Evolutionary conservation across 2,113 vertebrate genomes (phyloP), one percentile per base, ranked within the genome.

Genomic region (Epinephelus lanceolatus): DNA sequence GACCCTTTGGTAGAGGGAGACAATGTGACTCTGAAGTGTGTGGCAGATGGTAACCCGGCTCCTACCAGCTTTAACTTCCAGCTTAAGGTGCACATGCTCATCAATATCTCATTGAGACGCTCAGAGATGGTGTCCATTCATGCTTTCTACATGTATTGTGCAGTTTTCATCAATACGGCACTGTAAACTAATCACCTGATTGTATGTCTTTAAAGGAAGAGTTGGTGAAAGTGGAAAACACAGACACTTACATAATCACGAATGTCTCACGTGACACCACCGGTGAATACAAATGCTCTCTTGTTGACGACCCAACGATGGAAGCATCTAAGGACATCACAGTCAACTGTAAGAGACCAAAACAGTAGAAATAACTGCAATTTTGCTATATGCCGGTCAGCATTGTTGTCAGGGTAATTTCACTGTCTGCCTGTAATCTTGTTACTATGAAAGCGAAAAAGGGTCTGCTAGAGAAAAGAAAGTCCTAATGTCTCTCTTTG

Each of bases 1-100:
- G 95, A 86, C 11, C 94, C 93, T 47, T 91, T 97, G 65, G 96
- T 96, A 83, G 98, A 99, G 94, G 98, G 98, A 1, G 97, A 96
- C 92, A 97, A 97, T 81, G 91, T 99, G 89, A 99, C 96, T 86
- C 94, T 99, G 68, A 96, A 96, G 87, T 99, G 98, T 92, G 93
- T 93, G 49, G 98, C 97, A 71, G 98, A 99, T 51, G 98, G 98
- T 53, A 99, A 99, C 88, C 98, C 98, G 5, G 94, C 97, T 87
- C 98, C 98, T 0, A 94, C 96, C 80, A 96, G 96, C 91, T 99
- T 97, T 88, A 94, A 94, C 89, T 99, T 98, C 95, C 94, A 97
- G 91, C 91, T 98, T 5, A 94, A 95, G 93, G 95, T 95, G 86
- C 68, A 55, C 3, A n/a, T 13, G 27, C 61, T 57, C 53, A 52